Base-by-base conservation (phyloP, 2,113 vertebrate genomes). In the Paraplagusia blochii region DNA sequence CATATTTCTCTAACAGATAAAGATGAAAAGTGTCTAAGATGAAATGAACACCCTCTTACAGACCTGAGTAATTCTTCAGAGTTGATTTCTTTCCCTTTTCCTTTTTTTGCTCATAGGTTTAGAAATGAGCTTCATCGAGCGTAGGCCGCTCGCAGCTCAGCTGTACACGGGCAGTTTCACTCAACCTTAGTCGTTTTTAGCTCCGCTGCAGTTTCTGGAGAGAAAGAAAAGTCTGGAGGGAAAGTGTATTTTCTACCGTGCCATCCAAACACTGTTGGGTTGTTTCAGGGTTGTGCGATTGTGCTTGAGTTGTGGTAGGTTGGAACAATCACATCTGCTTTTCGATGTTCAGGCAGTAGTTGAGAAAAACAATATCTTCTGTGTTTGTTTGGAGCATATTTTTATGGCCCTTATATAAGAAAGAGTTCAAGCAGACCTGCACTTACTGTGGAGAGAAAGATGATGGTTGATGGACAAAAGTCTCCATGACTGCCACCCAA, bases 401-500 rank as follows among this genome's bases (percentile, higher is more conserved):
- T 81, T 69, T 74, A 67, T 71, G 79, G 76, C 68, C 71, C 74
- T 64, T 78, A 61, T 69, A 64, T 77, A 80, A 73, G 75, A 71
- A 84, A 74, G 68, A 69, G 68, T 84, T 64, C 62, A 75, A 67
- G 81, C 80, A 83, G 81, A 74, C 64, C 60, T 77, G 76, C 72
- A 65, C 84, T 84, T 81, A 63, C n/a, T n/a, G n/a, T n/a, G n/a
- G 56, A 76, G 77, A 80, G 84, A 85, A 77, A 85, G 72, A 76
- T 66, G 77, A 70, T 81, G 81, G 80, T 84, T 86, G 84, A 85
- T 81, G 75, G 84, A 83, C 76, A 81, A 49, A 74, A 81, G n/a
- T n/a, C n/a, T n/a, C n/a, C n/a, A n/a, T n/a, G n/a, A n/a, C n/a
- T n/a, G n/a, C n/a, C n/a, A n/a, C n/a, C n/a, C n/a, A n/a, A n/a